Conservation (phyloP, 2,797 vertebrate genomes). For the Sebastes iracundus region DNA sequence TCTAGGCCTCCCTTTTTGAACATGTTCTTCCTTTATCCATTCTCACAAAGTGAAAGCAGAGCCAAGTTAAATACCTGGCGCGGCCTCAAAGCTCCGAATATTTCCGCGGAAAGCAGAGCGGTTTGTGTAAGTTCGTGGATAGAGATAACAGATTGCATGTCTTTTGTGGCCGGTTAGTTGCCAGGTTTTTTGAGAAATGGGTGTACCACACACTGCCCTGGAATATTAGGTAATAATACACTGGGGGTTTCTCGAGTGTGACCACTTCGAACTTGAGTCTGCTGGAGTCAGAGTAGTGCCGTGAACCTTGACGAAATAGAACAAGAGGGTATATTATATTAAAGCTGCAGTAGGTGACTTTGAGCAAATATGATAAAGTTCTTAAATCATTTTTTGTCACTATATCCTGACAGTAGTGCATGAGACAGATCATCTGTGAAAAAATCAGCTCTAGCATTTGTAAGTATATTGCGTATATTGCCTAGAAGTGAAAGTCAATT, state of each 20-base stretch:
- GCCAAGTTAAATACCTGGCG: conserved; percentile 78
- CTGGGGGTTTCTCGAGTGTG: conserved; percentile 10
- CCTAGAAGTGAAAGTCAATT: too few species aligned
- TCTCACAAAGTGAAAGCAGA: conserved; percentile 40
- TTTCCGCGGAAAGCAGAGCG: conserved; percentile 53
- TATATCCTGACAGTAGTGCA: too few species aligned
- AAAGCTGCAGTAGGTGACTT: background rate
- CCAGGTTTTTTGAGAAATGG: conserved; percentile 37
- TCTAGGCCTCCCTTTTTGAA: conserved; percentile 30
- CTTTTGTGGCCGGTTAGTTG: conserved; percentile 52
- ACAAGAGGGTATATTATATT: background rate
- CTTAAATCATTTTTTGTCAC: too few species aligned
- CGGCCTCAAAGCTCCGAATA: conserved; percentile 57
- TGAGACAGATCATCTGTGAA: too few species aligned
- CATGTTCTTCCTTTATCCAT: conserved; percentile 41
- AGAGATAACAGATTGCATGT: conserved; percentile 67
- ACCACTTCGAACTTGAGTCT: background rate
- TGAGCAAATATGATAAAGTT: too few species aligned
- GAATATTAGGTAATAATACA: conserved; percentile 49
- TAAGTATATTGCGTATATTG: too few species aligned
- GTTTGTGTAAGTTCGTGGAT: conserved; percentile 64
- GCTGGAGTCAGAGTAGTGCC: background rate
- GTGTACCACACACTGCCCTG: conserved; percentile 26
- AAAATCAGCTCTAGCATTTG: too few species aligned
- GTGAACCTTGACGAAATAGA: background rate